Conservation (phyloP, 2,797 vertebrate species). For the Mallotus villosus region DNA sequence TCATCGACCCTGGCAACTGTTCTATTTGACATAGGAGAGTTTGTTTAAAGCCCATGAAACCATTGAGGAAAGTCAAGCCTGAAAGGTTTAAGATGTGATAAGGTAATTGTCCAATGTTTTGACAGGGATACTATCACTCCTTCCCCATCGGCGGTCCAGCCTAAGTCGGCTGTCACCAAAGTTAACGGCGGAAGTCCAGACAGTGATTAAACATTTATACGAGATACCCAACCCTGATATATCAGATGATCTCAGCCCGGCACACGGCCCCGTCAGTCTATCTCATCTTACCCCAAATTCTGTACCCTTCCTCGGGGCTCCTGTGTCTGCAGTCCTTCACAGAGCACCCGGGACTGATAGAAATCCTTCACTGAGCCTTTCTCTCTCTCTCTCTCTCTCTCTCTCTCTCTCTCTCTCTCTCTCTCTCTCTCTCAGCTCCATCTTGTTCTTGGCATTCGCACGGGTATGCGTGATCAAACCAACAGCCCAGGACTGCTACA, state of each 20-base stretch:
- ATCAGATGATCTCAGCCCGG: conserved; percentile 59
- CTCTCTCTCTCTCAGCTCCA: conserved; percentile 14
- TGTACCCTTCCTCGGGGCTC: conserved; percentile 47
- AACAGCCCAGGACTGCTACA: conserved; percentile 16
- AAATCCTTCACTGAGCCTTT: conserved; percentile 38
- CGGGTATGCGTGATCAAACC: conserved; percentile 33
- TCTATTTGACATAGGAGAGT: conserved; percentile 41
- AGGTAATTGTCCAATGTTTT: conserved; percentile 65
- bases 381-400: conserved; percentile 13
- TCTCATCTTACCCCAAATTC: conserved; percentile 46
- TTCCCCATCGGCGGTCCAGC: conserved; percentile 12
- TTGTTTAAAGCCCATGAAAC: conserved; percentile 40
- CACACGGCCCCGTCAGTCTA: conserved; percentile 37
- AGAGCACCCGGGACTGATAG: conserved; percentile 52
- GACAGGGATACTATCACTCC: conserved; percentile 47
- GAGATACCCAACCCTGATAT: conserved; percentile 61
- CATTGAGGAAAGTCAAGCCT: conserved; percentile 35
- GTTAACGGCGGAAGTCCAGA: conserved; percentile 68
- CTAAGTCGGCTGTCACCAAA: conserved; percentile 53
- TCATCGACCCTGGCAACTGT: conserved; percentile 66
- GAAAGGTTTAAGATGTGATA: conserved; percentile 59
- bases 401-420: conserved; percentile 14
- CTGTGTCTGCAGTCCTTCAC: conserved; percentile 56
- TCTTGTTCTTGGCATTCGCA: conserved; percentile 39
- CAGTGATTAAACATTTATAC: conserved; percentile 73